Evolutionary conservation across 2,888 invertebrate species (phyloP), one percentile per base, ranked within the genome.

Genomic region (Noctua janthe): DNA sequence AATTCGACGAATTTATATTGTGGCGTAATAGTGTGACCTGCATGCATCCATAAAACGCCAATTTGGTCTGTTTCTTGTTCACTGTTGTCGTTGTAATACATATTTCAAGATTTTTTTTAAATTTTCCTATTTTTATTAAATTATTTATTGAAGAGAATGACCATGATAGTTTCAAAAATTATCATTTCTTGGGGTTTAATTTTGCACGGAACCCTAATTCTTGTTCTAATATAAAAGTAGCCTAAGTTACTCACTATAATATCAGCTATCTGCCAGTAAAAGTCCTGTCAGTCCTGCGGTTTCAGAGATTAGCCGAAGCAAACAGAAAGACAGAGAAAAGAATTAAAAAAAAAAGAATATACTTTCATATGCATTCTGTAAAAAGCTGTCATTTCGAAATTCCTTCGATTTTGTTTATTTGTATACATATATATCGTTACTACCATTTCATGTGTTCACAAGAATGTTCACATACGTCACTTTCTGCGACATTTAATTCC

Each of bases 401-500:
- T 29, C 7, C 13, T 29, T 29, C 29, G 15, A 62, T 13, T 11
- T 10, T 4, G 11, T 13, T n/a, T 11, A 29, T 62, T 62, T 62
- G 13, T 5, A 29, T 15, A 29, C 13, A 62, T 39, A 5, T 2
- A 39, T 15, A 29, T 29, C 17, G 29, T 62, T 62, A 62, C 62
- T 29, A 43, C 20, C 43, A 10, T 10, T 35, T 10, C 29, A 20
- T n/a, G 17, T 23, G 23, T 47, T 75, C 47, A n/a, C 47, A 69
- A 69, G 69, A n/a, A 69, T 69, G 47, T 69, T 69, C 51, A 43
- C 35, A 29, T 76, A 66, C 66, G 56, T 71, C 35, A 64, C 62
- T 76, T 70, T 71, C 62, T 62, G 59, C n/a, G 62, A 56, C 67
- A 62, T 62, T 20, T 51, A 7, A 29, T 85, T 74, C 70, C 39